These are phyloP conservation scores for Balanococcus diminutus DNA, from an alignment of 2,888 invertebrate species.

Conservation along the genomic window DNA sequence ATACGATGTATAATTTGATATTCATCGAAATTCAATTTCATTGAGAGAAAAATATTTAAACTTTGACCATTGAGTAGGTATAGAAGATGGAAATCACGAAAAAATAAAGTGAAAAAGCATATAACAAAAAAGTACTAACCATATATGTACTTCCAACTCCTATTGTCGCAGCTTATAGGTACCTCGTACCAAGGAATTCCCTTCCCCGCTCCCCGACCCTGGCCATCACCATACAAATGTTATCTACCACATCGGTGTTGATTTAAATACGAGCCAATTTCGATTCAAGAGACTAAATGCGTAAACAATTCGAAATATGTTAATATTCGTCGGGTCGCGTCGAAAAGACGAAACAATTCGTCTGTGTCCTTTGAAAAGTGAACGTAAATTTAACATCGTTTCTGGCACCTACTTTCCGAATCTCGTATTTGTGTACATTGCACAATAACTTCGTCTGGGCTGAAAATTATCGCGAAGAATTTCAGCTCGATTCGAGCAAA, in stretches of 20 bases:
- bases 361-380: neutral
- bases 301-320: neutral
- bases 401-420: neutral
- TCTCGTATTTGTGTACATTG: neutral
- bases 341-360: constrained; percentile 17
- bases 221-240: no score
- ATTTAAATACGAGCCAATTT: neutral
- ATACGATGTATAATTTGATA: neutral
- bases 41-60: neutral
- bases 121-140: neutral
- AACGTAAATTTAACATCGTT: neutral
- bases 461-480: neutral
- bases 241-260: neutral
- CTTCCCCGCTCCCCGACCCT: neutral
- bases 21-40: neutral
- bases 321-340: neutral
- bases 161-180: neutral
- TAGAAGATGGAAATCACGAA: neutral
- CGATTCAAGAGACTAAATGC: neutral
- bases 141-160: neutral
- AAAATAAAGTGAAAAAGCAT: neutral
- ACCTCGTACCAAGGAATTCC: neutral
- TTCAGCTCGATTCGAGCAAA: neutral
- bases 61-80: neutral
- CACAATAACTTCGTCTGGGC: neutral